Evolutionary conservation across 1,140 invertebrate species (phyloP), one percentile per base, ranked within the genome.

Genomic region (Lineus longissimus): DNA sequence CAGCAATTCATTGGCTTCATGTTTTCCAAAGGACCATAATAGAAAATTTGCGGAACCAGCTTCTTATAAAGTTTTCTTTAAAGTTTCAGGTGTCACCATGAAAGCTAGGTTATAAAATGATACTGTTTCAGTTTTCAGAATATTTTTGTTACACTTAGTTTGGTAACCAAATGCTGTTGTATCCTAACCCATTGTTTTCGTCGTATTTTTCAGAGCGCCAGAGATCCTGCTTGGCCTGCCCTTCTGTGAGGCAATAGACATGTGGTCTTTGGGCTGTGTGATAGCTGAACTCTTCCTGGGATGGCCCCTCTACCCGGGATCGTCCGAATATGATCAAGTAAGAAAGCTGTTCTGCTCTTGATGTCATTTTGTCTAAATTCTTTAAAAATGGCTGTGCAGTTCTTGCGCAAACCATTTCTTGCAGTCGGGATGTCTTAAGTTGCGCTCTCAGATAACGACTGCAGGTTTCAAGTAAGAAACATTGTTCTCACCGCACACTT

Each of bases 201-300:
- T 47, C 19, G 13, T 25, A 56, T 65, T 67, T 79, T 74, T 25
- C 73, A 85, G 97, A 68, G 97, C 97, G 27, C 97, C 97, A 0
- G 97, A 99, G 84, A 99, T 99, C 74, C 96, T 99, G 77, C 85
- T 99, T 55, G 97, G 89, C 63, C 84, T 99, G 70, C 96, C 95
- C 55, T 99, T 99, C 84, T 97, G 95, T 85, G 97, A 99, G 84
- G 94, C 96, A 2, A 99, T 99, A 72, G 97, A 99, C 82, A 99
- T 99, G 96, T 99, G 97, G 97, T 98, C 96, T 0, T 85, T 99
- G 61, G 97, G 97, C 25, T 99, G 97, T 84, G 97, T 99, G 59
- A 97, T 99, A 23, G 97, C 97, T 1, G 97, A 99, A 81, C 85
- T 99, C 56, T 99, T 99, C 84, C 86, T 99, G 19, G 97, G 97